Evolutionary conservation across 2,888 invertebrate genomes (phyloP).

Genomic region (Steinernema carpocapsae): DNA sequence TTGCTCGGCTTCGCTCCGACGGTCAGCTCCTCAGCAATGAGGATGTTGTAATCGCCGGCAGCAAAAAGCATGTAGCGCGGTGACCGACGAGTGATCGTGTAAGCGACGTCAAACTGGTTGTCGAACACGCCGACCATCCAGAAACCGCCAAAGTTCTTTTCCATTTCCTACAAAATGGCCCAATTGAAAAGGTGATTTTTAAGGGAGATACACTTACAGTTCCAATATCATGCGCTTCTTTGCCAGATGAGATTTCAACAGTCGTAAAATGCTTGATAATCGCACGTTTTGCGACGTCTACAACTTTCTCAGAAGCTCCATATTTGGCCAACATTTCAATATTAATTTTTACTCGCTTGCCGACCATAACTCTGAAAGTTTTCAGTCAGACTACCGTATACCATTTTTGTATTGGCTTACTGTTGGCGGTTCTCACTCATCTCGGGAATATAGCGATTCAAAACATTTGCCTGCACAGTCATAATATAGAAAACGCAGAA

Average conservation of each 20-base stretch:
- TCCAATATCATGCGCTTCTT: conserved; percentile 44
- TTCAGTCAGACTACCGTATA: neutral
- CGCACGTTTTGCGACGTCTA: conserved; percentile 33
- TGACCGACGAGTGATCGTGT: conserved; percentile 53
- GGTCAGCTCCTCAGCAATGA: conserved; percentile 45
- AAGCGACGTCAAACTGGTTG: conserved; percentile 48
- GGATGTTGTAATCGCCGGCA: conserved; percentile 44
- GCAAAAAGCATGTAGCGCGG: conserved; percentile 47
- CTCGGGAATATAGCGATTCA: conserved; percentile 23
- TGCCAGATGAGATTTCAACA: conserved; percentile 38
- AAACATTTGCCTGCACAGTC: conserved; percentile 6
- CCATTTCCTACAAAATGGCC: conserved; percentile 43
- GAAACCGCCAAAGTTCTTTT: conserved; percentile 43
- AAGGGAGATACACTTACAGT: conserved; percentile 31
- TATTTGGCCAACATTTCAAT: conserved; percentile 20
- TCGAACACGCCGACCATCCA: conserved; percentile 53
- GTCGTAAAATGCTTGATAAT: conserved; percentile 42
- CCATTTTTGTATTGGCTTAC: neutral
- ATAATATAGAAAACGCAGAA: neutral
- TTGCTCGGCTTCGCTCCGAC: conserved; percentile 11
- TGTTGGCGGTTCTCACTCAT: conserved; percentile 12
- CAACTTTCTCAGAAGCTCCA: conserved; percentile 3
- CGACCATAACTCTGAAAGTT: neutral
- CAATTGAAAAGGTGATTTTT: too few relatives aligned
- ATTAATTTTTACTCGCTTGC: neutral